Base-by-base conservation (phyloP, 2,797 vertebrate genomes). In the Rhinogobio ventralis region DNA sequence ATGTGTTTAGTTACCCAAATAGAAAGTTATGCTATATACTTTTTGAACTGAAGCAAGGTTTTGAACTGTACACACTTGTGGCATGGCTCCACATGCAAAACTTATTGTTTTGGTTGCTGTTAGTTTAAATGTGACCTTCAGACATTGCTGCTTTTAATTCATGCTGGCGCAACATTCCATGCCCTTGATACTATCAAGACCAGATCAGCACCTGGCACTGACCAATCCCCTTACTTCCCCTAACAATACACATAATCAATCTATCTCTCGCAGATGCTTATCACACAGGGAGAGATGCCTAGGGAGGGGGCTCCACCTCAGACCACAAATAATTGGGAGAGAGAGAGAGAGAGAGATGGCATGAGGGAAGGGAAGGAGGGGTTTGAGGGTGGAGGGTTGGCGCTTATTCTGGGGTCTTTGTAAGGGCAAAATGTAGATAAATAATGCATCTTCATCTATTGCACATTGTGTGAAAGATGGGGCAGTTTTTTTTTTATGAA, bases 161-260 rank as follows among this genome's bases (percentile, higher is more conserved):
- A 88, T 87, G 92, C 92, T 91, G 91, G 90, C 82, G 90, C 91
- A 85, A 82, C 78, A 87, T 88, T 93, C 90, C 91, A 93, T 91
- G 95, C 93, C 94, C 95, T 96, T 95, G 94, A 92, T 94, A 93
- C 93, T 95, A 96, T 95, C 95, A 51, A 92, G 90, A 93, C 87
- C 87, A 92, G 94, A 95, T 95, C 95, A 92, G 92, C 93, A 93
- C 93, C 93, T 93, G 91, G 93, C 92, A 89, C 93, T 95, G 95
- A 95, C 94, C 94, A 90, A 90, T 88, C 84, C 89, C 85, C 86
- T 85, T 55, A 92, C 93, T 93, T 94, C 91, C 93, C 93, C 93
- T 94, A 91, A 94, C 91, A 93, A 91, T 90, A 93, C 92, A 88
- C 93, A 94, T 94, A 94, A 94, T 95, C 95, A 95, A 95, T 95